Evolutionary conservation across 2,113 vertebrate genomes (phyloP), one percentile per base, ranked within the genome.

Genomic region (Rhinoderma darwinii): DNA sequence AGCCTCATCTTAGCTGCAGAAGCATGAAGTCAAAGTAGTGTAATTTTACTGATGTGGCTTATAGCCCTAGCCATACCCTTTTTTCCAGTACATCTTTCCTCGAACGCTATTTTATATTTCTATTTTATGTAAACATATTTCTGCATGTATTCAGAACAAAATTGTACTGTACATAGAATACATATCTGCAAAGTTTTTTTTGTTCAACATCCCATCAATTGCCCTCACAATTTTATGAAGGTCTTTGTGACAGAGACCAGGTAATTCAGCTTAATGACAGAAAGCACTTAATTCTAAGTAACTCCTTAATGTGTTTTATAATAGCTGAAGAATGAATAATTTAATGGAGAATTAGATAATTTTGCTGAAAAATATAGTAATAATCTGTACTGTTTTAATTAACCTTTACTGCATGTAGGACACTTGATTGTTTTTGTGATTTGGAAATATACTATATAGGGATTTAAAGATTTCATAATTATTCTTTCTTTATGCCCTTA

Each of bases 291-390:
- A 82, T 82, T 87, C 51, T 74, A 87, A 82, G 50, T 75, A 87
- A 87, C 78, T 82, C 51, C 76, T 63, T 87, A 87, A 87, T 82
- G 86, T 81, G 86, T 87, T 87, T 87, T 75, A 82, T 87, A 87
- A 87, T 87, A 59, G 79, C 78, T 72, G 39, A 75, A 63, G 70
- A 82, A 87, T 87, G 86, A 87, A 87, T 87, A 87, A 87, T 87
- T 87, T 82, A 87, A 87, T 82, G 78, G 86, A 32, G 63, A 87
- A 87, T 87, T 87, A 87, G 86, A 87, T 18, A 82, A 82, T 87
- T 87, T 87, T 87, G 54, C 86, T 82, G 86, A 82, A 82, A 87
- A 87, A 82, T 87, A 87, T 74, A 82, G 78, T 72, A 74, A 87
- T 87, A 82, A 87, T 82, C 68, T 87, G 68, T 75, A 87, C 80